Evolutionary conservation across 2,888 invertebrate species (phyloP).

Genomic region (Synergus itoensis): DNA sequence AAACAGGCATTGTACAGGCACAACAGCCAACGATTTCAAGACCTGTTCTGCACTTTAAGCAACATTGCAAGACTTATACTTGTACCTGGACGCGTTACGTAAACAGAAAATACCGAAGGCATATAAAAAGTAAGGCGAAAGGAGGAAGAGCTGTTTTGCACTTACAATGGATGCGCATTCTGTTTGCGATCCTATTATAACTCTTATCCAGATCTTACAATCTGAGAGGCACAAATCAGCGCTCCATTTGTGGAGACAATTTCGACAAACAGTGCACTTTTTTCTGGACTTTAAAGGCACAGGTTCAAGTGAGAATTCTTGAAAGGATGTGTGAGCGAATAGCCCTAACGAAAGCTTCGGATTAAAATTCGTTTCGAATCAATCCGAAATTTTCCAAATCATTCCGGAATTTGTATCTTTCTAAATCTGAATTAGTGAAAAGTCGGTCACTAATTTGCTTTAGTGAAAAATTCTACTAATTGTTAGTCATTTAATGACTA

Average conservation of each 20-base stretch:
- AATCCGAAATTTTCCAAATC: too few species aligned
- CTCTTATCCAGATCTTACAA: constrained; percentile 32
- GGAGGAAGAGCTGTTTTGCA: constrained; percentile 40
- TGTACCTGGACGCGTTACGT: constrained; percentile 40
- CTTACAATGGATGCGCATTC: constrained; percentile 36
- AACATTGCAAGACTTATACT: constrained; percentile 39
- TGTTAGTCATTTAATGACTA: too few species aligned
- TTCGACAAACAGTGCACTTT: constrained; percentile 6
- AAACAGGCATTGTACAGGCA: constrained; percentile 32
- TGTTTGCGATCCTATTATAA: constrained; percentile 35
- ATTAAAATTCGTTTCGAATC: too few species aligned
- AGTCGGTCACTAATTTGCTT: too few species aligned
- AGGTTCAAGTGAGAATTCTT: not conserved
- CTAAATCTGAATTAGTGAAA: too few species aligned
- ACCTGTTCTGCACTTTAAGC: constrained; percentile 40
- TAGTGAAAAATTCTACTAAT: too few species aligned
- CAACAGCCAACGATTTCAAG: constrained; percentile 21
- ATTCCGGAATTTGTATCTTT: too few species aligned
- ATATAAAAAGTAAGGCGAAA: constrained; percentile 41
- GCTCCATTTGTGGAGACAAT: constrained; percentile 28
- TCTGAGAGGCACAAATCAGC: constrained; percentile 28
- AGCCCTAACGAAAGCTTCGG: too few species aligned
- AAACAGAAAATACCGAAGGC: constrained; percentile 34
- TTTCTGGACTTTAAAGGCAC: not conserved
- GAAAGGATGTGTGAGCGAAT: too few species aligned